phyloP scores from a whole-genome alignment of 2,888 invertebrate species.

The Cylloceria caligata region DNA sequence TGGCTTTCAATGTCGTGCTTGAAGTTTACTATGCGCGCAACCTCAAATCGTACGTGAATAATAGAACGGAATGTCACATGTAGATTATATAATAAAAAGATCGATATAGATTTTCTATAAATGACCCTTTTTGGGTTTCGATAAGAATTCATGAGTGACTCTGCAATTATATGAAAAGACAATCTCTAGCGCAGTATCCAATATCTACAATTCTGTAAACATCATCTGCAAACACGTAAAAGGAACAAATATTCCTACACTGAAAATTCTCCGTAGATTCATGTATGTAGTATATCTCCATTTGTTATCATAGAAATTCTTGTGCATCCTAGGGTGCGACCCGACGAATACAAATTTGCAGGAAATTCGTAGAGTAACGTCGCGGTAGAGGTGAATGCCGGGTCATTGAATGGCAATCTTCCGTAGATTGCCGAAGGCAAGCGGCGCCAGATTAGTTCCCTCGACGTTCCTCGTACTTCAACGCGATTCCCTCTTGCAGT shows the following conservation, averaged over 20 bases:
- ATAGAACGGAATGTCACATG: too few relatives aligned
- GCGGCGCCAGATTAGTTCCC: slow-evolving; percentile 29
- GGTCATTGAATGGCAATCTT: slow-evolving; percentile 41
- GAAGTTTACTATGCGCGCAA: too few relatives aligned
- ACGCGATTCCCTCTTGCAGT: background rate
- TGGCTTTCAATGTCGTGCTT: too few relatives aligned
- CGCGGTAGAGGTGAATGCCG: background rate
- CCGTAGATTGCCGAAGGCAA: slow-evolving; percentile 22
- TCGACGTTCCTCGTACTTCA: slow-evolving; percentile 5
- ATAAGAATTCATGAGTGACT: too few relatives aligned
- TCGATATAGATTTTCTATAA: background rate
- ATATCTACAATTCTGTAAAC: background rate
- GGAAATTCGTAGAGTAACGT: slow-evolving; percentile 6
- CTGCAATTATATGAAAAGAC: background rate
- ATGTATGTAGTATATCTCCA: background rate
- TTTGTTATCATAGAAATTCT: slow-evolving; percentile 1
- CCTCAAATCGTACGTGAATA: too few relatives aligned
- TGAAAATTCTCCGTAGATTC: background rate
- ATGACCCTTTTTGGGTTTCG: too few relatives aligned
- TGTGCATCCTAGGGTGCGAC: background rate
- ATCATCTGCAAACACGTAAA: background rate
- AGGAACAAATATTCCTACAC: background rate
- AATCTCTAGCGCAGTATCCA: background rate
- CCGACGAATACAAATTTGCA: slow-evolving; percentile 17
- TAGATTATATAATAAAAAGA: too few relatives aligned